Conservation (phyloP, 2,888 invertebrate genomes). For the Ceriagrion tenellum region DNA sequence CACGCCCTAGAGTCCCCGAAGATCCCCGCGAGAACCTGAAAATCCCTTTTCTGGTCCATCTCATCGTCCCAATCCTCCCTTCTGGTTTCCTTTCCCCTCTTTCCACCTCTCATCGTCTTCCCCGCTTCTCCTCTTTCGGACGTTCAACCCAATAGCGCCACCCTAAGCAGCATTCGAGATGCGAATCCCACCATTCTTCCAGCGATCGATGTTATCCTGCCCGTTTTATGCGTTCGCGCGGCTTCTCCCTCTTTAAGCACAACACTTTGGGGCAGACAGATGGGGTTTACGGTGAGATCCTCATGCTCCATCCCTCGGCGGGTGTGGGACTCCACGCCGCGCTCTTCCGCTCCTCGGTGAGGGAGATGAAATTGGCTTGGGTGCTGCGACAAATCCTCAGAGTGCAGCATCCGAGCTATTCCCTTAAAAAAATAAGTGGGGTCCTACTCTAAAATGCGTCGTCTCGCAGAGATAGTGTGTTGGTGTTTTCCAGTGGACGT, state of each 20-base stretch:
- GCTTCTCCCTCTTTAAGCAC: background rate
- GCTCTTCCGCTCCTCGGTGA: background rate
- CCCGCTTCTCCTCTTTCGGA: background rate
- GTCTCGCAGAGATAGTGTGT: no score
- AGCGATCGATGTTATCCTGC: background rate
- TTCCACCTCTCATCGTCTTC: no score
- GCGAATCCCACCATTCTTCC: background rate
- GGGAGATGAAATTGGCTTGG: background rate
- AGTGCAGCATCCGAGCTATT: background rate
- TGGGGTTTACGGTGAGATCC: background rate
- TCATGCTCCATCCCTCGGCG: background rate
- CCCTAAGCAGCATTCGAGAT: background rate
- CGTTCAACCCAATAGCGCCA: background rate
- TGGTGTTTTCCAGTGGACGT: no score
- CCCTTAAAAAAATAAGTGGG: no score
- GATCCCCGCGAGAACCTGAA: slow-evolving; percentile 21
- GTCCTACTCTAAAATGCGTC: no score
- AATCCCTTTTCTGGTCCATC: slow-evolving; percentile 31
- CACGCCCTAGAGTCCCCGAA: background rate
- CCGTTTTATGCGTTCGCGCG: background rate
- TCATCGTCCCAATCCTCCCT: background rate
- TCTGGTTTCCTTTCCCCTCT: background rate
- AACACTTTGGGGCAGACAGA: background rate
- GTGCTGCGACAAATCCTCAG: background rate
- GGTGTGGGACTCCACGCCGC: background rate